These are phyloP conservation scores for Xiphophorus hellerii DNA, from an alignment of 2,113 vertebrate species.

Conservation along the genomic window DNA sequence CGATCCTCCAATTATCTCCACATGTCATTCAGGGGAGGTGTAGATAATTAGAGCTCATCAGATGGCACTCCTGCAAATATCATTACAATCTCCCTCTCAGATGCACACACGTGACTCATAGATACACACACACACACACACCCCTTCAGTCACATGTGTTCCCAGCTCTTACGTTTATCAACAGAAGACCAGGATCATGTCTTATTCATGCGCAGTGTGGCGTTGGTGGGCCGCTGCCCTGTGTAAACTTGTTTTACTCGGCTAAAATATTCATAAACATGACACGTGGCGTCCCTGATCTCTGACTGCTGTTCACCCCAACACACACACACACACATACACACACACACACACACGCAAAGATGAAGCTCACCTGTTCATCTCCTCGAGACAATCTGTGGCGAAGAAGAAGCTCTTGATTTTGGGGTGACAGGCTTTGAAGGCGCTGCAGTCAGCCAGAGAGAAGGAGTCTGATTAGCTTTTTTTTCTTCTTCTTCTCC, in stretches of 20 bases:
- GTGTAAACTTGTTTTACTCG: slow-evolving; percentile 64
- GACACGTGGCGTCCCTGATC: slow-evolving; percentile 33
- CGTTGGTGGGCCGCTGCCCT: slow-evolving; percentile 44
- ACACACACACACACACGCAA: neutral
- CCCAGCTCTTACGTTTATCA: slow-evolving; percentile 29
- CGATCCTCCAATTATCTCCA: slow-evolving; percentile 60
- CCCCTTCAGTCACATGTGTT: neutral
- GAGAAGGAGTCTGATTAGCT: slow-evolving; percentile 56
- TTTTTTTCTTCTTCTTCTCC: neutral
- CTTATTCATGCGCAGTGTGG: slow-evolving; percentile 63
- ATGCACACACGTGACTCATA: slow-evolving; percentile 25
- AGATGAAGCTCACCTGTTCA: slow-evolving; percentile 86
- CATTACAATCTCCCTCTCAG: slow-evolving; percentile 28
- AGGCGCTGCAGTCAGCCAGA: slow-evolving; percentile 80
- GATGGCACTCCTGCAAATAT: slow-evolving; percentile 56
- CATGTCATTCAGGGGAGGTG: slow-evolving; percentile 63
- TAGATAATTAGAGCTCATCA: slow-evolving; percentile 74
- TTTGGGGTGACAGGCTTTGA: slow-evolving; percentile 93
- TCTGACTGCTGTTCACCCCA: slow-evolving; percentile 37
- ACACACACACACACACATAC: slow-evolving; percentile 4
- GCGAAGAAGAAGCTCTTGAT: slow-evolving; percentile 95
- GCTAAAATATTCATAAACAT: slow-evolving; percentile 65
- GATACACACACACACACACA: neutral
- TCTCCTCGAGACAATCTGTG: slow-evolving; percentile 91
- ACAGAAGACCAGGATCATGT: slow-evolving; percentile 42